phyloP scores from a whole-genome alignment of 2,888 invertebrate species.

The Thymelicus lineola region DNA sequence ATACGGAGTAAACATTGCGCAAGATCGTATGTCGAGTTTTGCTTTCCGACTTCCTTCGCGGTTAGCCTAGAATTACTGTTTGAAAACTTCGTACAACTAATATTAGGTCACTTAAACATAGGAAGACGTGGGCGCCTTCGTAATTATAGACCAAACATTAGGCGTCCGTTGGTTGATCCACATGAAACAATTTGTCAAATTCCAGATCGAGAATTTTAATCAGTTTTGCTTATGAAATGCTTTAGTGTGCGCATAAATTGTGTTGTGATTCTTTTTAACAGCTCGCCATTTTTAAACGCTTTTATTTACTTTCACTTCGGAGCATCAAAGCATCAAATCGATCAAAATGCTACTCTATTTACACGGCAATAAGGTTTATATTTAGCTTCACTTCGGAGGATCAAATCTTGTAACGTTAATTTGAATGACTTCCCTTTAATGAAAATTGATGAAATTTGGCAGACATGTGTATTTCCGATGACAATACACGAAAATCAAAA shows the following conservation, averaged over 20 bases:
- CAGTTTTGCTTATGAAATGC: not conserved
- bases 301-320: too few species aligned
- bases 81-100: slow-evolving; percentile 35
- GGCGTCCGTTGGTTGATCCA: slow-evolving; percentile 21
- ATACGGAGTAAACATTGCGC: slow-evolving; percentile 34
- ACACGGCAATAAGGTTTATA: too few species aligned
- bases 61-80: slow-evolving; percentile 29
- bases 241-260: not conserved
- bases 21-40: slow-evolving; percentile 29
- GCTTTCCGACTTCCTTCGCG: slow-evolving; percentile 31
- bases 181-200: slow-evolving; percentile 30
- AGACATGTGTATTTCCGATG: too few species aligned
- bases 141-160: slow-evolving; percentile 38
- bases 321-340: too few species aligned
- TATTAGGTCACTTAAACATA: slow-evolving; percentile 37
- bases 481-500: too few species aligned
- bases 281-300: too few species aligned
- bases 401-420: too few species aligned
- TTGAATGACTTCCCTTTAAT: too few species aligned
- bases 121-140: slow-evolving; percentile 30
- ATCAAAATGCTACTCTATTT: too few species aligned
- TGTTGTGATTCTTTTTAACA: too few species aligned
- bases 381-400: too few species aligned
- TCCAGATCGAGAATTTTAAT: slow-evolving; percentile 14
- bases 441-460: too few species aligned